Percentiles rank a stretch among this genome's conserved stretches.
Evolutionary conservation across 2,797 vertebrate genomes (phyloP).

Genomic region (Clarias platycephalus): DNA sequence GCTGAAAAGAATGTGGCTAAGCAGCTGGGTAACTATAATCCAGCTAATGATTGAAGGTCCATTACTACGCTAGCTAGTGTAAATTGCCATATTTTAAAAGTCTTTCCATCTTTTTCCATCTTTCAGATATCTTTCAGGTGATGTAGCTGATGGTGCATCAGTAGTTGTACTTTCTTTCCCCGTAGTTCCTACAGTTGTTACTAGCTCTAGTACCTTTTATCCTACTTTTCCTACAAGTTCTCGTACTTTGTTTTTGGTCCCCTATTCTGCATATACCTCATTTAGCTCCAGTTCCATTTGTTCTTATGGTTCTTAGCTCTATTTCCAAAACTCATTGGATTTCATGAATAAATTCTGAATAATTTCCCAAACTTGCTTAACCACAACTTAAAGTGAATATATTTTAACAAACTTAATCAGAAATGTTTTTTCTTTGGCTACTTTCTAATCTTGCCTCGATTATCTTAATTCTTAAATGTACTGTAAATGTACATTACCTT

Average conservation of each 20-base stretch:
- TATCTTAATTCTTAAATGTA: background rate
- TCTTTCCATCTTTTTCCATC: background rate
- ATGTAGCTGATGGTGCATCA: background rate
- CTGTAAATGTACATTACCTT: background rate
- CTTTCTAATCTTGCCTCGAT: background rate
- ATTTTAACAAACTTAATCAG: background rate
- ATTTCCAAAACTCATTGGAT: background rate
- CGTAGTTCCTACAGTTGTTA: background rate
- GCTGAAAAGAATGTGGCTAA: background rate
- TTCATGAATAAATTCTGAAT: background rate
- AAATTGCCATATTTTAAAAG: too few species aligned
- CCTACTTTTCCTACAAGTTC: background rate
- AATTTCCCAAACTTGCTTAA: background rate
- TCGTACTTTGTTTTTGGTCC: background rate
- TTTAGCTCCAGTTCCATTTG: background rate
- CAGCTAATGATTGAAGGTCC: background rate
- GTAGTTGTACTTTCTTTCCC: background rate
- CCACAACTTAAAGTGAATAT: background rate
- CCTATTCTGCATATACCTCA: background rate
- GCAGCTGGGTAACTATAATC: background rate
- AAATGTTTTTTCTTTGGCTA: background rate
- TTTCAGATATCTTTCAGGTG: background rate
- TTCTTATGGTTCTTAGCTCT: background rate
- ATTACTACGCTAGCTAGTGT: background rate
- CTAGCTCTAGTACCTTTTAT: background rate